Evolutionary conservation across 2,113 vertebrate species (phyloP), one percentile per base, ranked within the genome.

Genomic region (Platysternon megacephalum): DNA sequence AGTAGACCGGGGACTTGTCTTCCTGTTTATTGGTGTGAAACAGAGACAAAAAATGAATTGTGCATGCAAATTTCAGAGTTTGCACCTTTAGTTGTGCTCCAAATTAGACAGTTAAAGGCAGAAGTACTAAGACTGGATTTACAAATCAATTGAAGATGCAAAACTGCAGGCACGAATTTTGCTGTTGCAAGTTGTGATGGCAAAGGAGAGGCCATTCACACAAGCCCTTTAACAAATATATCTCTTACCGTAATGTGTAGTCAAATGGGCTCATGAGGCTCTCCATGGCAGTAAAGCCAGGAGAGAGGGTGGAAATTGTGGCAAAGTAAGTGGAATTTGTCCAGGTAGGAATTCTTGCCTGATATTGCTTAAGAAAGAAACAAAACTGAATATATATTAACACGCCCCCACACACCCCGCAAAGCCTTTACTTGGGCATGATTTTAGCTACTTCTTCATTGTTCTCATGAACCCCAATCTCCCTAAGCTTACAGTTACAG

Each of bases 231-330:
- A 74, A 93, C 28, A 94, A 94, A 81, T 53, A 22, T 48, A 58
- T 93, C 88, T 49, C 82, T 87, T 86, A 95, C 96, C 81, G 13
- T 2, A 0, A 17, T 81, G 65, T 86, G 91, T 87, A 87, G 46
- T 46, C 35, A 44, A 78, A 44, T 42, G 29, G 42, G 85, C 83
- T 83, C 1, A 8, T 83, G 53, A 89, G 46, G 35, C 89, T 97
- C 91, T 93, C 96, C 92, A 95, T 97, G 95, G 95, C 95, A 97
- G 95, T 97, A 97, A 97, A 89, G 85, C 94, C 87, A 95, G 22
- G 86, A 81, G 39, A 90, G 12, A 78, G 51, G 91, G 79, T 94
- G 42, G 74, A 78, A 46, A 46, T 12, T 78, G 42, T 78, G 42
- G 42, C 39, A 72, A 72, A 72, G n/a, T 72, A 96, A 87, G 91